A percentile compares a stretch with the other conserved stretches of the same genome.
Conservation (phyloP, 2,888 invertebrate genomes). For the Nipponacmea schrenckii region DNA sequence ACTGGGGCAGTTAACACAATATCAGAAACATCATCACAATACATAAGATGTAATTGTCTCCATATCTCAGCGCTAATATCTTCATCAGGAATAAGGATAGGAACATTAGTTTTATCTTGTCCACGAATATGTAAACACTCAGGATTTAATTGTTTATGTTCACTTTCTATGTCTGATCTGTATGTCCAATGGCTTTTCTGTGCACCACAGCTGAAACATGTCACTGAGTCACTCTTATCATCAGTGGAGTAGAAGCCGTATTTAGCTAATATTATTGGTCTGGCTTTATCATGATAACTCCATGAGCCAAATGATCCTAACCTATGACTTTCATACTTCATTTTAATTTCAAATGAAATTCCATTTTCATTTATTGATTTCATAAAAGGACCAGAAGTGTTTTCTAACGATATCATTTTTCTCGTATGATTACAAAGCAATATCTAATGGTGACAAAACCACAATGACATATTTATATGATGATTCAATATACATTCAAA, state of each 20-base stretch:
- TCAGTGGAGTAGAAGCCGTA: constrained; percentile 14
- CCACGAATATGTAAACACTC: constrained; percentile 9
- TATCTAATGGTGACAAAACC: too few species aligned
- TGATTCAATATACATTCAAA: too few species aligned
- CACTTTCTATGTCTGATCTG: neutral
- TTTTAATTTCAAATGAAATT: neutral
- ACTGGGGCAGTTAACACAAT: neutral
- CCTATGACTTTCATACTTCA: constrained; percentile 12
- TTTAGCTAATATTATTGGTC: constrained; percentile 17
- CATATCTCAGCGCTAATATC: neutral
- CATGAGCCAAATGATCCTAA: constrained; percentile 10
- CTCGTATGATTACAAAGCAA: too few species aligned
- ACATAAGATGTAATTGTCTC: constrained; percentile 3
- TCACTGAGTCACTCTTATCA: constrained; percentile 5
- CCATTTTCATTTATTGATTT: too few species aligned
- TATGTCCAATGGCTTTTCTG: constrained; percentile 11
- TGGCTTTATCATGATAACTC: constrained; percentile 7
- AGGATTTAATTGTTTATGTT: constrained; percentile 13
- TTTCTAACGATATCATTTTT: too few species aligned
- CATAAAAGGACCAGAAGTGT: too few species aligned
- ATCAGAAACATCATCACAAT: constrained; percentile 12
- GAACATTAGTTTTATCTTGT: neutral
- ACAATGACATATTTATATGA: too few species aligned
- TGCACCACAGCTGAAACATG: constrained; percentile 12
- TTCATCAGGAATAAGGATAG: constrained; percentile 12